These are phyloP conservation scores for Gallinago solitaria DNA, from an alignment of 2,797 vertebrate species.

Conservation along the genomic window DNA sequence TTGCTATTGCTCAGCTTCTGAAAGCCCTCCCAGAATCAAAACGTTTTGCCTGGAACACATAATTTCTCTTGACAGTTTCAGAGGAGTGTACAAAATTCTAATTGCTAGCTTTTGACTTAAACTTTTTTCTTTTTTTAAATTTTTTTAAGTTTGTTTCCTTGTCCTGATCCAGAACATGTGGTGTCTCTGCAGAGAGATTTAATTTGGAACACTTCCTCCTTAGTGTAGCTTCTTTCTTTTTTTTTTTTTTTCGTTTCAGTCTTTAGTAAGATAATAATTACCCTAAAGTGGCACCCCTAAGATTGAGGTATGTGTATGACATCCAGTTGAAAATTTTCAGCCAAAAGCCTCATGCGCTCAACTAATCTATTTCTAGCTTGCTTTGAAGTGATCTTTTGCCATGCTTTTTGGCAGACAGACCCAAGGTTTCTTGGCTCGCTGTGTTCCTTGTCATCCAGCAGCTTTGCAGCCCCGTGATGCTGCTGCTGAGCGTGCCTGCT, in stretches of 20 bases:
- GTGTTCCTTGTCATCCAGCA: neutral
- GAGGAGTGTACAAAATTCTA: neutral
- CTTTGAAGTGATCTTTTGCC: slow-evolving; percentile 10
- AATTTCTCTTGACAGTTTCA: neutral
- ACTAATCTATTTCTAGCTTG: neutral
- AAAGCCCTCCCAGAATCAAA: neutral
- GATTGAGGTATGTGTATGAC: neutral
- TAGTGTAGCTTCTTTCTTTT: neutral
- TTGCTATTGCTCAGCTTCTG: neutral
- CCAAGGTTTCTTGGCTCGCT: neutral
- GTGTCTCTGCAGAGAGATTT: neutral
- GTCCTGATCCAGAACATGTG: neutral
- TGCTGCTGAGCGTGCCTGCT: neutral
- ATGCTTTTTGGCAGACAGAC: neutral
- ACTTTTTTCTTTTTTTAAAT: neutral
- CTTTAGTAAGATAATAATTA: neutral
- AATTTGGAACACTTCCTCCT: neutral
- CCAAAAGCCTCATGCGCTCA: neutral
- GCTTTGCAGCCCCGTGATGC: neutral
- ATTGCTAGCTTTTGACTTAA: neutral
- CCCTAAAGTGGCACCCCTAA: neutral
- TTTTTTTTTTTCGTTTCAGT: neutral
- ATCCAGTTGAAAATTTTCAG: neutral
- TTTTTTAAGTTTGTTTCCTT: neutral
- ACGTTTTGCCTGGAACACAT: neutral